A percentile compares a stretch with the other conserved stretches of the same genome.
Conservation (phyloP, 2,113 vertebrate genomes). For the Saiga tatarica region DNA sequence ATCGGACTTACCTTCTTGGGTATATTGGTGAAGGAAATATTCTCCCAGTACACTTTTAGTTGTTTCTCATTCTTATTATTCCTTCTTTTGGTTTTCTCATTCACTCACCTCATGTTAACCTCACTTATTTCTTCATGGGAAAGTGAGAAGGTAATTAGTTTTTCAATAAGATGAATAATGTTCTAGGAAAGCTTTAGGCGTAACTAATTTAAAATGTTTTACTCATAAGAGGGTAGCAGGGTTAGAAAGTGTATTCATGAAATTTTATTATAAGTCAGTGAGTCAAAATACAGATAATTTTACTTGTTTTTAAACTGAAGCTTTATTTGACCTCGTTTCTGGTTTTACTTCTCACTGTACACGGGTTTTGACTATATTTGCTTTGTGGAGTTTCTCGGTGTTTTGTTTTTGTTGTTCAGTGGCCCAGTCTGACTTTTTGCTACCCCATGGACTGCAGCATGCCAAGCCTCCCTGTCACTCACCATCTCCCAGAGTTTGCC, state of each 20-base stretch:
- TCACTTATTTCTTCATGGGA: not conserved
- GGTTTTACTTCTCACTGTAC: not conserved
- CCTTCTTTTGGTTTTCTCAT: not conserved
- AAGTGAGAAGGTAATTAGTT: slow-evolving; percentile 16
- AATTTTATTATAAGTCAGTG: not conserved
- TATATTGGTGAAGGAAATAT: not conserved
- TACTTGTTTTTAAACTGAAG: not conserved
- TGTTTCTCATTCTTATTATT: not conserved
- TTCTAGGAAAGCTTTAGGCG: not conserved
- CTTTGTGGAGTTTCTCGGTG: not conserved
- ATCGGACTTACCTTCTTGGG: not conserved
- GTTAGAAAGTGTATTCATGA: not conserved
- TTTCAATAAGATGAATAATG: slow-evolving; percentile 15
- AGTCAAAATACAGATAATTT: not conserved
- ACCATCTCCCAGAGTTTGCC: not conserved
- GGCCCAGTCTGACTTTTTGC: not conserved
- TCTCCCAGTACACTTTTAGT: not conserved
- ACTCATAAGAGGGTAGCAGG: not conserved
- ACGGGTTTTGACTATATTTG: not conserved
- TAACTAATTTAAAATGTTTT: not conserved
- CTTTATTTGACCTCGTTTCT: not conserved
- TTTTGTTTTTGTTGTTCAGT: not conserved
- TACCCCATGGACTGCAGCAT: not conserved
- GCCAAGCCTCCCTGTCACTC: not conserved
- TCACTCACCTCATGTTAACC: slow-evolving; percentile 3